Conservation (phyloP, 23 tunicate species). For the Halocynthia roretzi region DNA sequence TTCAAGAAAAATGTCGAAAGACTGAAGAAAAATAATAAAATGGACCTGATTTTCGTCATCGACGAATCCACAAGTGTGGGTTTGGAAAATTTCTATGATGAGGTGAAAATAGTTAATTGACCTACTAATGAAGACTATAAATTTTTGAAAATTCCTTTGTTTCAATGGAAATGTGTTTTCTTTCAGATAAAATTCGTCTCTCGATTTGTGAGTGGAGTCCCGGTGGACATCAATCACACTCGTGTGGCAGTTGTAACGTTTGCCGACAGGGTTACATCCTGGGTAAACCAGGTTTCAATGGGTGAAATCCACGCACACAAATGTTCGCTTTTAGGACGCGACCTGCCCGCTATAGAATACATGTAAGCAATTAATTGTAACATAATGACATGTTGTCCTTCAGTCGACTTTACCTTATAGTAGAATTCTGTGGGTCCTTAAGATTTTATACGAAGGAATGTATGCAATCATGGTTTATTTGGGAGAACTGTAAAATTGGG, state of each 20-base stretch:
- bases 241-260: conserved; percentile 93
- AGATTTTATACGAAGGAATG: too few relatives aligned
- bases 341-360: conserved; percentile 70
- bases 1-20: conserved; percentile 67
- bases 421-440: too few relatives aligned
- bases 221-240: conserved; percentile 78
- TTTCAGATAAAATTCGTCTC: conserved; percentile 82
- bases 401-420: too few relatives aligned
- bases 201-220: conserved; percentile 86
- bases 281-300: conserved; percentile 92
- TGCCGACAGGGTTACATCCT: conserved; percentile 55
- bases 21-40: conserved; percentile 34
- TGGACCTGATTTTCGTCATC: conserved; percentile 81
- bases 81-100: conserved; percentile 63
- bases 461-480: too few relatives aligned
- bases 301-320: conserved; percentile 93
- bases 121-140: neutral
- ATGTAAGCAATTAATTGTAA: conserved; percentile 45
- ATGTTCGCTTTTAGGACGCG: conserved; percentile 76
- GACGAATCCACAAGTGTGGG: conserved; percentile 82
- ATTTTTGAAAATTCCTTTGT: neutral
- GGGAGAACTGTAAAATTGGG: too few relatives aligned
- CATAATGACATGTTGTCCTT: too few relatives aligned
- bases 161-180: neutral
- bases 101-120: conserved; percentile 28